Base-by-base conservation (phyloP, 2,797 vertebrate species). In the Melanotaenia nigrans region DNA sequence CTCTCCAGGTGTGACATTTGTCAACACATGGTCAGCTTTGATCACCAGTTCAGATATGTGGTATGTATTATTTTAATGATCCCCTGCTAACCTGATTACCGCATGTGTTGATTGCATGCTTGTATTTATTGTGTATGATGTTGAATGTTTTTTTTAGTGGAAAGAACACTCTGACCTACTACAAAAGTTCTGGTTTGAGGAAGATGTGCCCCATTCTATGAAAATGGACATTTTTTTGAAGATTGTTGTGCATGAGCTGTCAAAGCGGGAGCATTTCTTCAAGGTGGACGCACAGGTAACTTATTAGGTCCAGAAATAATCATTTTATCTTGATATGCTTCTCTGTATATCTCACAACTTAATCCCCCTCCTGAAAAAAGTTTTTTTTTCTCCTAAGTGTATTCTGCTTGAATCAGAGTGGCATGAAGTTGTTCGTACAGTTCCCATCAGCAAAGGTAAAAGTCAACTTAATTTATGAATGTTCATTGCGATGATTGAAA, bases 391-490 rank as follows among this genome's bases (percentile, higher is more conserved):
- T 55, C 13, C 7, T 55, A 57, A 72, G 71, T 65, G 71, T 38
- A 10, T 87, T 9, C 33, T 69, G 14, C 81, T 94, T 74, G 14
- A 18, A 32, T 13, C 18, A 0, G 65, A 79, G 7, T 6, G 61
- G 20, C 82, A 85, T 68, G 30, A 88, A 33, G 12, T 0, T 4
- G 53, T 93, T 51, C 49, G 10, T 42, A 66, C 9, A 0, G 87
- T 88, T 57, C 58, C 86, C 2, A 87, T 90, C 67, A 58, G 4
- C 69, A 53, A 90, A 81, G 93, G 93, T 93, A 89, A 25, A 0
- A 0, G 3, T 35, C 8, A 22, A 6, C 22, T 38, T 36, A 8
- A 9, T 30, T 18, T 59, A 1, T 4, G 14, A 24, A 1, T 18
- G 6, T 64, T 6, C 8, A 33, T 12, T 67, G 16, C 77, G 24